Evolutionary conservation across 2,888 invertebrate genomes (phyloP).

Genomic region (Autographa gamma): DNA sequence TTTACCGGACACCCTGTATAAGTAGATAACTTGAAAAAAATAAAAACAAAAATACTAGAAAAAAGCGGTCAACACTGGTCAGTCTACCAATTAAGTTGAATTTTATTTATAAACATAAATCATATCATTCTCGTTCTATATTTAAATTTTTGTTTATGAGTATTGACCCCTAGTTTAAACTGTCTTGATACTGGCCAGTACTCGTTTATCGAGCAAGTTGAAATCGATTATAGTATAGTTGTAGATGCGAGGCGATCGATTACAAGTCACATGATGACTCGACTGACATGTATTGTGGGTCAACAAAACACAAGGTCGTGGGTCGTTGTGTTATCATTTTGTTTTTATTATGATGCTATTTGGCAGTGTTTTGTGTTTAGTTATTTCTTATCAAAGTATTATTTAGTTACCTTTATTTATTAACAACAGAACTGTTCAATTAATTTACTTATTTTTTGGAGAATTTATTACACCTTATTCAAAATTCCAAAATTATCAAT

Average conservation of each 20-base stretch:
- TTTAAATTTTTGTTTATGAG: not conserved
- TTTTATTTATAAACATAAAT: no score
- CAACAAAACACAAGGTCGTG: slow-evolving; percentile 33
- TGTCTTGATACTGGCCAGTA: not conserved
- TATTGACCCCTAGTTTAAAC: not conserved
- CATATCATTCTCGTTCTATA: not conserved
- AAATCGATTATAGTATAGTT: not conserved
- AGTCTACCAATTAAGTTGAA: no score
- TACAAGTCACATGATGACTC: slow-evolving; percentile 35
- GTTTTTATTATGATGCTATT: not conserved
- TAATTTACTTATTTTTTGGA: no score
- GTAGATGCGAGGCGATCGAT: slow-evolving; percentile 19
- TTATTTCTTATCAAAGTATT: not conserved
- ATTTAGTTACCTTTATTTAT: no score
- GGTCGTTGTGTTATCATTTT: not conserved
- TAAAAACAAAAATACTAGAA: no score
- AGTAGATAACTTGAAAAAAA: no score
- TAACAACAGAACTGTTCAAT: no score
- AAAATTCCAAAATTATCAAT: no score
- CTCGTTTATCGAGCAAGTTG: slow-evolving; percentile 1
- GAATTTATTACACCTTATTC: no score
- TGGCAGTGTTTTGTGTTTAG: not conserved
- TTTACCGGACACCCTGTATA: no score
- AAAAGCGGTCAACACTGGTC: no score
- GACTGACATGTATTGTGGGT: slow-evolving; percentile 33